Percentiles rank a stretch among this genome's conserved stretches.
Evolutionary conservation across 2,113 vertebrate species (phyloP).

Genomic region (Polypterus senegalus): DNA sequence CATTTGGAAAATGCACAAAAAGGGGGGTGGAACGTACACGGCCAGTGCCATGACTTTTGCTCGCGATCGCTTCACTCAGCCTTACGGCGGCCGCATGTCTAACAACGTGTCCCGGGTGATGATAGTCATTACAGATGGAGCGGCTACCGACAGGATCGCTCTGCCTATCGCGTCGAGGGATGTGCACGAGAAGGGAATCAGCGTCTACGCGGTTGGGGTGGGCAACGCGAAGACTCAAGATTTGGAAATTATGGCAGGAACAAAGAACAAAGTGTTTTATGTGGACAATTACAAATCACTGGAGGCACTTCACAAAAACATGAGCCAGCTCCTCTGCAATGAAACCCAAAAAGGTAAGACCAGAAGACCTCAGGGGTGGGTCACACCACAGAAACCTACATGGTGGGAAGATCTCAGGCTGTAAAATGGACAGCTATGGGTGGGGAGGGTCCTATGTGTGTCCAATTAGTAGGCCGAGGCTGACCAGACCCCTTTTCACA

Average conservation of each 20-base stretch:
- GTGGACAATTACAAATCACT: constrained; percentile 40
- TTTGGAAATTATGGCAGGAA: constrained; percentile 41
- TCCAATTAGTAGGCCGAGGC: no score
- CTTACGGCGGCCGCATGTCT: constrained; percentile 34
- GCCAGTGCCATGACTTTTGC: constrained; percentile 42
- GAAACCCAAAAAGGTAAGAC: constrained; percentile 51
- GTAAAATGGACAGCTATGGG: no score
- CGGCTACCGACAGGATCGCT: constrained; percentile 28
- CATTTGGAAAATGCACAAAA: constrained; percentile 24
- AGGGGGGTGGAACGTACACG: constrained; percentile 36
- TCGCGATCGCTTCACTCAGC: constrained; percentile 30
- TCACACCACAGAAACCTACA: background rate
- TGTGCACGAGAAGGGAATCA: constrained; percentile 30
- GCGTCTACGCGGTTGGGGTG: constrained; percentile 53
- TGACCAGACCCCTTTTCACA: no score
- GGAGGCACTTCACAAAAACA: constrained; percentile 40
- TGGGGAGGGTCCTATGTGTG: no score
- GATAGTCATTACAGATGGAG: constrained; percentile 57
- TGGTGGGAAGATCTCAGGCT: no score
- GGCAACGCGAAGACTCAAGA: constrained; percentile 30
- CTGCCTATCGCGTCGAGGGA: constrained; percentile 23
- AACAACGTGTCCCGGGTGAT: constrained; percentile 42
- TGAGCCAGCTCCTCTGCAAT: constrained; percentile 42
- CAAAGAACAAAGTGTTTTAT: constrained; percentile 36
- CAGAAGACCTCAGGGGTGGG: background rate